Evolutionary conservation across 2,113 vertebrate genomes (phyloP), one percentile per base, ranked within the genome.

Genomic region (Callaeas wilsoni): DNA sequence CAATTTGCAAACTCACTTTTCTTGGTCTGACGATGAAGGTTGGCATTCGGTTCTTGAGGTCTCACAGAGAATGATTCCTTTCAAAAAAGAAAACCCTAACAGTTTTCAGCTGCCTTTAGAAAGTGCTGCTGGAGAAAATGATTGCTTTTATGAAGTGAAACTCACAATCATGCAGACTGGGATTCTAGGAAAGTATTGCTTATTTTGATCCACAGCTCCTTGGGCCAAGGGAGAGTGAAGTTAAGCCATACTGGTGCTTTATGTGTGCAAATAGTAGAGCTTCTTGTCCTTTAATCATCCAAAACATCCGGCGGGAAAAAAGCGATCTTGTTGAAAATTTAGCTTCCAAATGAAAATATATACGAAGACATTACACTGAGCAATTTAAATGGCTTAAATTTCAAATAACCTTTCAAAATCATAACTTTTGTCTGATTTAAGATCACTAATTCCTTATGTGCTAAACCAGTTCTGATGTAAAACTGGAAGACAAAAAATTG

Each of bases 341-440:
- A 13, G 22, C 5, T 57, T n/a, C 4, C 1, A 29, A 69, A 41
- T 4, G 3, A 80, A 84, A 44, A 47, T 56, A 46, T 4, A 3
- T 33, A 41, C 0, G 0, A 89, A 59, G 37, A 69, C 4, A 55
- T 6, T 39, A 42, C 7, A 49, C 23, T 22, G 46, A 85, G 37
- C 10, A 53, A 59, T 42, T 68, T 52, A 52, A 84, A 77, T 21
- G 6, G 4, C 4, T 69, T 60, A 13, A 25, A 17, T 65, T 87
- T 65, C 32, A 84, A 77, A 46, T 55, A 22, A 46, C 3, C 4
- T 71, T 76, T 67, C 26, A 84, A 69, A 91, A n/a, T 53, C 12
- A 71, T 65, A 59, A 47, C 8, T 27, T 1, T 53, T 53, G 14
- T 16, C 37, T 42, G 13, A 82, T 64, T 60, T 52, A 37, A 69